These are phyloP conservation scores for Acronicta psi DNA, from an alignment of 2,888 invertebrate species.

Conservation along the genomic window DNA sequence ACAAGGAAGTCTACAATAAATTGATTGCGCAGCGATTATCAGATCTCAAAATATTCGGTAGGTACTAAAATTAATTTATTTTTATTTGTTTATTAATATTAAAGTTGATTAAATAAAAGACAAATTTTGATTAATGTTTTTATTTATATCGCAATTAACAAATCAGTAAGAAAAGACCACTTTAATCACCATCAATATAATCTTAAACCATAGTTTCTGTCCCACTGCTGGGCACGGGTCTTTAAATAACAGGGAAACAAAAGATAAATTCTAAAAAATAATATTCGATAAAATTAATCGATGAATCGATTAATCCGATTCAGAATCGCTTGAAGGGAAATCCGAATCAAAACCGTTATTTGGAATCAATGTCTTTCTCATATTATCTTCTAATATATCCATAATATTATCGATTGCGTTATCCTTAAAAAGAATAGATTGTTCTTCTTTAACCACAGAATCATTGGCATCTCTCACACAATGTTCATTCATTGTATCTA, in stretches of 20 bases:
- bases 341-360: slow-evolving; percentile 17
- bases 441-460: slow-evolving; percentile 12
- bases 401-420: slow-evolving; percentile 7
- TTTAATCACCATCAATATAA: too few relatives aligned
- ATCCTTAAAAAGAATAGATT: slow-evolving; percentile 2
- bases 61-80: too few relatives aligned
- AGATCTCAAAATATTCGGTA: background rate
- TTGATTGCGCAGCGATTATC: too few relatives aligned
- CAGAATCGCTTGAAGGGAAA: slow-evolving; percentile 25
- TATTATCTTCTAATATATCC: slow-evolving; percentile 15
- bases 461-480: background rate
- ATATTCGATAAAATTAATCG: background rate
- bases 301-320: slow-evolving; percentile 14
- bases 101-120: background rate
- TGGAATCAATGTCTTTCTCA: accelerated
- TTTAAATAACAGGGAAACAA: too few relatives aligned
- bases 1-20: too few relatives aligned
- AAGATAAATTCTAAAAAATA: too few relatives aligned
- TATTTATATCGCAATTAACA: slow-evolving; percentile 2
- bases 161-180: background rate
- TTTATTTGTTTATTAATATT: too few relatives aligned
- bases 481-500: slow-evolving; percentile 1
- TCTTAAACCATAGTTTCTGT: too few relatives aligned
- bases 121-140: background rate
- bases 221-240: too few relatives aligned